phyloP scores from a whole-genome alignment of 2,113 vertebrate species.

The Piliocolobus tephrosceles region DNA sequence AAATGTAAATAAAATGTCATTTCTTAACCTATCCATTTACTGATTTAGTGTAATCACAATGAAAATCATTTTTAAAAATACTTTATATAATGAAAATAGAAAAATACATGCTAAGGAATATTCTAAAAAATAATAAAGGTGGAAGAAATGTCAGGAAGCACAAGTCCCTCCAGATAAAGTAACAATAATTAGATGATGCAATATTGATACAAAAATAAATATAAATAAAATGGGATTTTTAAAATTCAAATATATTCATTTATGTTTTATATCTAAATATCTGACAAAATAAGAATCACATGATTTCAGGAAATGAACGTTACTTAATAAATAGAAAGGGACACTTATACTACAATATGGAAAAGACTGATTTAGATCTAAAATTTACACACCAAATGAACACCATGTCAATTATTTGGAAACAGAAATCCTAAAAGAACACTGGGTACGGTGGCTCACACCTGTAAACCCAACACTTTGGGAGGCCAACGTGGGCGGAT shows the following conservation, averaged over 20 bases:
- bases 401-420: background rate
- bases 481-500: no score
- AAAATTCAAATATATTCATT: background rate
- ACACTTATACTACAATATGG: background rate
- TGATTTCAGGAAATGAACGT: background rate
- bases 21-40: background rate
- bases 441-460: rapidly evolving
- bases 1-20: background rate
- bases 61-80: background rate
- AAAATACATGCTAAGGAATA: background rate
- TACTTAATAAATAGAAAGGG: background rate
- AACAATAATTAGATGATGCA: background rate
- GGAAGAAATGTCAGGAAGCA: background rate
- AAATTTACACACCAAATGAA: background rate
- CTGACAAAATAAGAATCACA: background rate
- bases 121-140: background rate
- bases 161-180: background rate
- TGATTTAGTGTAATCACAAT: background rate
- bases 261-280: background rate
- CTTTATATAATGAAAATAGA: background rate
- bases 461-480: no score
- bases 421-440: background rate
- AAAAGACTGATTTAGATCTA: background rate
- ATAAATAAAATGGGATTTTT: background rate
- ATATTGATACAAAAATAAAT: background rate